These are phyloP conservation scores for Drosophila dunni DNA, from an alignment of 1,140 invertebrate genomes.

Conservation along the genomic window DNA sequence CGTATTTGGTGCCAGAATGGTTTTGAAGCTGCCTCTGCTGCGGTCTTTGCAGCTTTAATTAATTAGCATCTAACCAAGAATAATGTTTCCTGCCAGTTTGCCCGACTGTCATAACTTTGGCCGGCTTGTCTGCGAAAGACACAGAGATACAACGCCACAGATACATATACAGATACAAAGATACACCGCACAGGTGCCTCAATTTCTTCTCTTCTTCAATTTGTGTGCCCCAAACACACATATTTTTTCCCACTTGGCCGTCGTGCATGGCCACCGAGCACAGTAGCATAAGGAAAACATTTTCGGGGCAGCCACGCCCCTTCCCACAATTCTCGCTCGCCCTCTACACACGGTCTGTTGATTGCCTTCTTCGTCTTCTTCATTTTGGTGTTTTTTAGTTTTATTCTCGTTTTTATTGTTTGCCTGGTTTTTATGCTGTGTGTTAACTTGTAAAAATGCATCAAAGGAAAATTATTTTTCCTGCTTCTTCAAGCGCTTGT, in stretches of 20 bases:
- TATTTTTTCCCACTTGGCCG: constrained; percentile 23
- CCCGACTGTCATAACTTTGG: constrained; percentile 76
- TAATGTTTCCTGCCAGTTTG: constrained; percentile 72
- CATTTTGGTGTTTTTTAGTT: constrained; percentile 41
- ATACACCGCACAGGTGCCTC: constrained; percentile 69
- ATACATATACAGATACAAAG: constrained; percentile 19
- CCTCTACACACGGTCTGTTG: constrained; percentile 15
- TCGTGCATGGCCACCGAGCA: constrained; percentile 35
- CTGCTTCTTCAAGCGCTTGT: constrained; percentile 14
- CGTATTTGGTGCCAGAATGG: constrained; percentile 39
- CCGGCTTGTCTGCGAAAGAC: constrained; percentile 45
- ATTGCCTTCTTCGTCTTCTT: constrained; percentile 15
- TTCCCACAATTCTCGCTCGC: too few relatives aligned
- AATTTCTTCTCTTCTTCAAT: constrained; percentile 48
- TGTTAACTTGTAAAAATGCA: constrained; percentile 63
- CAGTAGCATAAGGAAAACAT: constrained; percentile 49
- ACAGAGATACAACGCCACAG: constrained; percentile 23
- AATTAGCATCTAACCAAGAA: constrained; percentile 82
- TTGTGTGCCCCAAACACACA: constrained; percentile 22
- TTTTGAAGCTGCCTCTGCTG: constrained; percentile 23
- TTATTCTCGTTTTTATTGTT: constrained; percentile 43
- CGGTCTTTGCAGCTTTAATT: constrained; percentile 59
- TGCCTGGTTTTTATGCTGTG: constrained; percentile 42
- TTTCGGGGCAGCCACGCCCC: constrained; percentile 45
- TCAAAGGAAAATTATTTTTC: constrained; percentile 53